Evolutionary conservation across 2,888 invertebrate species (phyloP), one percentile per base, ranked within the genome.

Genomic region (Phortica magna): DNA sequence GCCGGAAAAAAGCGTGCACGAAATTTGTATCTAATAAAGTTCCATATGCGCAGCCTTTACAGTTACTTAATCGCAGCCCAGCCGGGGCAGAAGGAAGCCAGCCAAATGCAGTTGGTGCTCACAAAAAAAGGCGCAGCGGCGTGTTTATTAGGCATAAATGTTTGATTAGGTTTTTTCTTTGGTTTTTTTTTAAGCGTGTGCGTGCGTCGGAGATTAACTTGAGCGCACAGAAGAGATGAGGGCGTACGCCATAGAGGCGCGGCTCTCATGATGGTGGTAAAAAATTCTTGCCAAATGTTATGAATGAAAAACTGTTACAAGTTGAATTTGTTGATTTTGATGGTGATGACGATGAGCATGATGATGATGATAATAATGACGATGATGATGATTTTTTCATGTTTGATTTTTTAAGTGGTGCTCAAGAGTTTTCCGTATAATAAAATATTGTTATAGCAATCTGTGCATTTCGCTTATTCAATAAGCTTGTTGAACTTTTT

Each of bases 1-100:
- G 48, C 48, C 14, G 14, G 48, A 55, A 68, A 59, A 53, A 67
- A 76, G 78, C 80, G 78, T 68, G 74, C 75, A 72, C 80, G 81
- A 80, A 83, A 85, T 86, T 84, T 88, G 81, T 84, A 86, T 89
- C 84, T 87, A 86, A 88, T 86, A 88, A 87, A 86, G 78, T 82
- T 87, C 81, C 86, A 86, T 88, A 86, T 87, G 85, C 79, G 76
- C 74, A 71, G 79, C 48, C 78, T 79, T 75, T 72, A 19, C 31
- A 57, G 65, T 57, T 75, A 55, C 39, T 65, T 65, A 74, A 48
- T 43, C 31, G 42, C 64, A 31, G 39, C 42, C 55, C 7, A 48
- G 22, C 7, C 31, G 22, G 17, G 55, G 12, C 17, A 0, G 10
- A 31, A 6, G 39, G 57, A 7, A 17, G 55, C 55, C 31, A 59